Percentiles rank a stretch among this genome's conserved stretches.
phyloP scores from a whole-genome alignment of 2,888 invertebrate genomes.

The Ariolimax columbianus region DNA sequence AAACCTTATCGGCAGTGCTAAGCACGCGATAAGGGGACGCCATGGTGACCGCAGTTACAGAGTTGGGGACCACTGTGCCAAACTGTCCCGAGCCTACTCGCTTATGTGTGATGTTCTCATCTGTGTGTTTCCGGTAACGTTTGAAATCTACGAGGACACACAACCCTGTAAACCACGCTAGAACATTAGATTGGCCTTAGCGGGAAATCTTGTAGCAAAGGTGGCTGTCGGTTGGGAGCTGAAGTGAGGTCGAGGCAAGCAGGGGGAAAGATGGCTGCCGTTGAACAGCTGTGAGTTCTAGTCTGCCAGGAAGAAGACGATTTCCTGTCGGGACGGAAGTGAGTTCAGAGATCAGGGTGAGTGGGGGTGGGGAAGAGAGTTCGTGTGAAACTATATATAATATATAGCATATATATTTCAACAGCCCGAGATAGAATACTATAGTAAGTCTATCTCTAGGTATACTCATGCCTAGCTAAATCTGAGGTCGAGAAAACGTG shows the following conservation, averaged over 20 bases:
- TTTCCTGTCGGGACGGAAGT: slow-evolving; percentile 46
- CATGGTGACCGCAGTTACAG: too few species aligned
- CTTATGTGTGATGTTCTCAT: neutral
- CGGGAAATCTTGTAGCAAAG: neutral
- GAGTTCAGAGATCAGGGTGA: too few species aligned
- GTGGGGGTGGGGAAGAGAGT: too few species aligned
- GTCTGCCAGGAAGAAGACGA: slow-evolving; percentile 34
- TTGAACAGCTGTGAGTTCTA: slow-evolving; percentile 17
- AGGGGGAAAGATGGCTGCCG: neutral
- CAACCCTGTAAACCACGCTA: neutral
- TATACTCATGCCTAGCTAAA: too few species aligned
- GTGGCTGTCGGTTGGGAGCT: slow-evolving; percentile 8
- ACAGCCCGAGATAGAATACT: too few species aligned
- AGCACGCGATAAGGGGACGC: too few species aligned
- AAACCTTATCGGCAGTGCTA: too few species aligned
- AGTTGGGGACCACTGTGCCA: too few species aligned
- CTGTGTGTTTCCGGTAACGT: neutral
- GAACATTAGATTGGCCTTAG: slow-evolving; percentile 10
- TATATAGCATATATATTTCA: too few species aligned
- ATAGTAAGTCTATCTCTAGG: too few species aligned
- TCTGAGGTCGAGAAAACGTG: too few species aligned
- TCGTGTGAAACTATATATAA: too few species aligned
- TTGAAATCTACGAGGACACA: neutral
- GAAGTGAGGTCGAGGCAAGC: neutral
- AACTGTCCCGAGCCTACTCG: neutral